Evolutionary conservation across 2,888 invertebrate species (phyloP).

Genomic region (Elysia crispata): DNA sequence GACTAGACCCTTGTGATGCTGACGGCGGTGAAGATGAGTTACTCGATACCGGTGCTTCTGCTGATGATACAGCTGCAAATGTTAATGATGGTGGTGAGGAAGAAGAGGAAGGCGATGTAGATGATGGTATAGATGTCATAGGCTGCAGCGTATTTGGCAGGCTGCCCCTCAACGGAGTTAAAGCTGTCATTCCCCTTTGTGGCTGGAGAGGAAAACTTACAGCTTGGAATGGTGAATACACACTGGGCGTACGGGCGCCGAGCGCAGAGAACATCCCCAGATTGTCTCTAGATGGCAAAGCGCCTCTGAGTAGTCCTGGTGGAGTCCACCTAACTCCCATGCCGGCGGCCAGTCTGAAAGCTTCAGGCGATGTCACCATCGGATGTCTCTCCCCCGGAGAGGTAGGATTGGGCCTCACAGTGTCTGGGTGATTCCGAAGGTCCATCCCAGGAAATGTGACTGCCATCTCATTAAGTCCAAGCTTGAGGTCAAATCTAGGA

Average conservation of each 20-base stretch:
- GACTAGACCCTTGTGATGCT: background rate
- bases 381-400: too few species aligned
- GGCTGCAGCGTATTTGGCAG: background rate
- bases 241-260: conserved; percentile 19
- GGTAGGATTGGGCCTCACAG: too few species aligned
- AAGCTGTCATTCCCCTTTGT: conserved; percentile 13
- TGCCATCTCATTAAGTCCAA: too few species aligned
- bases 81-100: too few species aligned
- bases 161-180: conserved; percentile 27
- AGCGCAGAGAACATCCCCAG: conserved; percentile 39
- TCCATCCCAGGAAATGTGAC: too few species aligned
- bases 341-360: too few species aligned
- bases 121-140: background rate
- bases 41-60: background rate
- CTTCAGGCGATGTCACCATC: too few species aligned
- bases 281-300: conserved; percentile 28
- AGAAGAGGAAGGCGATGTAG: background rate
- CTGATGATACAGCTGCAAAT: background rate
- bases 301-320: background rate
- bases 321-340: too few species aligned
- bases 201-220: conserved; percentile 5
- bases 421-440: too few species aligned
- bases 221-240: conserved; percentile 26
- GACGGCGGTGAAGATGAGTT: background rate
- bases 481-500: too few species aligned